Percentiles rank a stretch among this genome's conserved stretches.
These are phyloP conservation scores for Anseranas semipalmata DNA, from an alignment of 2,113 vertebrate genomes.

Conservation along the genomic window DNA sequence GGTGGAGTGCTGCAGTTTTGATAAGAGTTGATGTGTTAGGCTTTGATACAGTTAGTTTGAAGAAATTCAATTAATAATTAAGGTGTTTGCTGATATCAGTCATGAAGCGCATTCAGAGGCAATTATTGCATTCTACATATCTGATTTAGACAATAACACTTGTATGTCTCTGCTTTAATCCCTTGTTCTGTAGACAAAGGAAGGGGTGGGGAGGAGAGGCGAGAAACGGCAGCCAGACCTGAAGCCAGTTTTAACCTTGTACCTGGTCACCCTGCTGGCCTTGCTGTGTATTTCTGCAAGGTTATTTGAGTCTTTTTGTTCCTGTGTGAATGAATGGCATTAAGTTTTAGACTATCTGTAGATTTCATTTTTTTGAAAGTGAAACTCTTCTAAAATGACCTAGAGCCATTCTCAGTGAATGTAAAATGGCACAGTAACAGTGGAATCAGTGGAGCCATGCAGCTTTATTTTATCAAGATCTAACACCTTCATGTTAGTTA, in stretches of 20 bases:
- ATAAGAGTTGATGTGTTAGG: conserved; percentile 43
- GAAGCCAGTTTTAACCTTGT: not conserved
- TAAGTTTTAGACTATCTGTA: not conserved
- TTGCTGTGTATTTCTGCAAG: not conserved
- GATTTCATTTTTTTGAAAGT: not conserved
- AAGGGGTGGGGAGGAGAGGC: not conserved
- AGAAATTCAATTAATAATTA: conserved; percentile 59
- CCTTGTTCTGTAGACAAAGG: not conserved
- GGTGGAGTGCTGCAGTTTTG: conserved; percentile 17
- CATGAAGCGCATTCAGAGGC: conserved; percentile 6
- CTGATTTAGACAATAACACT: conserved; percentile 21
- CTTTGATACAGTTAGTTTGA: conserved; percentile 58
- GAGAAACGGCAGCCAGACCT: not conserved
- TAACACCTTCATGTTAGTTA: not conserved
- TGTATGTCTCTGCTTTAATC: not conserved
- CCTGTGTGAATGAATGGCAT: not conserved
- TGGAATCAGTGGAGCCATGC: not conserved
- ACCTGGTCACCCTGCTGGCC: not conserved
- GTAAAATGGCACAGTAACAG: not conserved
- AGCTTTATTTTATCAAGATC: not conserved
- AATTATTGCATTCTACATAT: conserved; percentile 10
- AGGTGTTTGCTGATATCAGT: conserved; percentile 38
- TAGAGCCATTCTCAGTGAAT: not conserved
- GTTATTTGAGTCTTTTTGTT: not conserved
- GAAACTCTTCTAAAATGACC: not conserved